Evolutionary conservation across 2,888 invertebrate species (phyloP), one percentile per base, ranked within the genome.

Genomic region (Noctua janthe): DNA sequence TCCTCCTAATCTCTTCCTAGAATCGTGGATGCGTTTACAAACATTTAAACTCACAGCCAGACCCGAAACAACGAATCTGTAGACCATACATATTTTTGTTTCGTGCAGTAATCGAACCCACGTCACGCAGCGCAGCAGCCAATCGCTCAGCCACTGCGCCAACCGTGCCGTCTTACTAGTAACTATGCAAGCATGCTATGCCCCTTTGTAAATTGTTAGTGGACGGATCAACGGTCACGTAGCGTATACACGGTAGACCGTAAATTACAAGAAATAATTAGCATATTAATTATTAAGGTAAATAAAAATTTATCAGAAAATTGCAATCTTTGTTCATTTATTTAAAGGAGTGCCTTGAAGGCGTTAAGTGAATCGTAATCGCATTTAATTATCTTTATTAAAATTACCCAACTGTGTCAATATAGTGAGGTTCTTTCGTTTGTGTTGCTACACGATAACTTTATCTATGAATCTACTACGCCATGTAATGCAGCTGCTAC

Each of bases 321-420:
- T 64, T 80, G 11, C 35, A 47, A 80, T 80, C 71, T 43, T 23
- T 47, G 20, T 51, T 80, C 11, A 80, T 80, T 80, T 10, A 70
- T 71, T 39, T 11, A 5, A 23, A 10, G 17, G 3, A 64, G 29
- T 49, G 29, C 0, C 10, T 66, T 35, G 15, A 54, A 54, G 7
- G n/a, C 35, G 17, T 56, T 2, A 35, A 47, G 4, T 39, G 5
- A 56, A 69, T 29, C 5, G 11, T 78, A 20, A 69, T 47, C 5
- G 7, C 10, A 29, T 49, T 79, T 49, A 47, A 64, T 64, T 23
- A 43, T 51, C 11, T 77, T 39, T 13, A 17, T 8, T 29, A n/a
- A 39, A 64, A 43, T 13, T 35, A 2, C 1, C 10, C 20, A 11
- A 76, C 7, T 43, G 17, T 56, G 39, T 6, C 15, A n/a, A 72